Evolutionary conservation across 2,797 vertebrate species (phyloP), one percentile per base, ranked within the genome.

Genomic region (Pangasius mekongensis): DNA sequence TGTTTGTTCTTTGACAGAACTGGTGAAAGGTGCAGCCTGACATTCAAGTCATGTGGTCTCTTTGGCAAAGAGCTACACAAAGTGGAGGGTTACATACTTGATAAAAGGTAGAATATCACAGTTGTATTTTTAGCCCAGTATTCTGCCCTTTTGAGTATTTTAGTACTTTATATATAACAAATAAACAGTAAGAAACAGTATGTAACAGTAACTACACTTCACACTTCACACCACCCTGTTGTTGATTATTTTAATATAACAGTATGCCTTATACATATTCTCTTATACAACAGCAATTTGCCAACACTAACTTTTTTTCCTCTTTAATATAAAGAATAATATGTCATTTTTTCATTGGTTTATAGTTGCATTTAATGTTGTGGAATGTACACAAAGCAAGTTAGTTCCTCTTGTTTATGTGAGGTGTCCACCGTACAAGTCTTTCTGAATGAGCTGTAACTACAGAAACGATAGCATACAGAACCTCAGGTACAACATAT

Each of bases 11-110:
- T 89, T 92, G 93, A 87, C 92, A 99, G 98, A 96, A 99, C 98
- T 20, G 98, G 98, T 3, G 98, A 99, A 93, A 97, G 97, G 90
- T 99, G 98, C 93, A 93, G 96, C 90, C 94, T 99, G 93, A 98
- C 93, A 89, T 99, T 99, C 95, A 99, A 99, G 90, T 97, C 98
- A 18, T 99, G 97, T 1, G 97, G 98, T 88, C 97, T 99, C 89
- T 99, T 99, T 93, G 98, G 98, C 39, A 99, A 99, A 91, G 98
- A 99, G 93, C 93, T 99, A 83, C 98, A 99, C 95, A 99, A 98
- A 96, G 98, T 99, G 49, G 98, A 99, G 93, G 98, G 98, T 89
- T 99, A 97, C 94, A 98, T 99, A 94, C 96, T 98, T 89, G 98
- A 99, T 93, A 99, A 99, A 97, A 99, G 97, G 98, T 98, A 96